Evolutionary conservation across 2,797 vertebrate genomes (phyloP).

Genomic region (Lindbergichthys nudifrons): DNA sequence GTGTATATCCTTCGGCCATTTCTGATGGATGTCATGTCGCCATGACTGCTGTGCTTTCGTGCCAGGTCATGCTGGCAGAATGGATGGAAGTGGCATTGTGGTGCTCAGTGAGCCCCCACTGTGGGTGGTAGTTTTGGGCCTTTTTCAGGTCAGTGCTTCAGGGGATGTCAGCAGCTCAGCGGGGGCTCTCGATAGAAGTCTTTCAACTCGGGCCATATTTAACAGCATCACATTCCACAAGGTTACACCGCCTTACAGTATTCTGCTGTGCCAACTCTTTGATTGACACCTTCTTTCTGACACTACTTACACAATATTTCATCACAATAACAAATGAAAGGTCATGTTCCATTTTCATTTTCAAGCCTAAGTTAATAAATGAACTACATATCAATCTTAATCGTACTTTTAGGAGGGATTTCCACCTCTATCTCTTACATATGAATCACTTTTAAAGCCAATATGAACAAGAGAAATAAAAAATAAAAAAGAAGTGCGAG

Average conservation of each 20-base stretch:
- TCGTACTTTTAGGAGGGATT: neutral
- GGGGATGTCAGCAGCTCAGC: constrained; percentile 52
- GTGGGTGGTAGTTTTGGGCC: constrained; percentile 39
- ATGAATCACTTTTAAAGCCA: neutral
- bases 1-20: constrained; percentile 5
- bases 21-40: constrained; percentile 30
- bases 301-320: neutral
- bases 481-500: too few relatives aligned
- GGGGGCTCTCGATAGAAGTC: constrained; percentile 58
- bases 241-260: constrained; percentile 30
- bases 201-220: constrained; percentile 45
- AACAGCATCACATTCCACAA: constrained; percentile 42
- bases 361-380: neutral
- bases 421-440: neutral
- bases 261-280: constrained; percentile 13
- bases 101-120: constrained; percentile 39
- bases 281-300: neutral
- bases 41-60: neutral
- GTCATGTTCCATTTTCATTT: neutral
- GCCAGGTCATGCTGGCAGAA: constrained; percentile 43
- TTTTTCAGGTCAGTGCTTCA: constrained; percentile 75
- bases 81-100: constrained; percentile 33
- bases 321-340: neutral
- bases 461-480: neutral
- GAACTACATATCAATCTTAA: neutral